phyloP scores from a whole-genome alignment of 1,140 invertebrate species.

The Mamestra configurata region DNA sequence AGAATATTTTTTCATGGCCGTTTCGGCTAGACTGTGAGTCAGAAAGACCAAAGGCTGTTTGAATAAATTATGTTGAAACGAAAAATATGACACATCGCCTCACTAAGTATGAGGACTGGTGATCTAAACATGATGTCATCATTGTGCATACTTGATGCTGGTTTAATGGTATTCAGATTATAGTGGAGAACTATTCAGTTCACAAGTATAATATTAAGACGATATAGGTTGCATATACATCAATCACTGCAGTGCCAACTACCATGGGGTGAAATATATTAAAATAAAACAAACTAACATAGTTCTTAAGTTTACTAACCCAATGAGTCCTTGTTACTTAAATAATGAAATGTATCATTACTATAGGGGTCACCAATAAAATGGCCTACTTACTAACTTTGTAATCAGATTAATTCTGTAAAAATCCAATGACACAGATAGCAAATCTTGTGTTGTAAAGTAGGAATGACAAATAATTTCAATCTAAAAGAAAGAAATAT shows the following conservation, averaged over 20 bases:
- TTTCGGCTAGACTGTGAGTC: conserved; percentile 25
- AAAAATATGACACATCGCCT: conserved; percentile 8
- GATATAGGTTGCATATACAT: too few relatives aligned
- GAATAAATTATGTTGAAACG: conserved; percentile 19
- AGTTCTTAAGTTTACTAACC: too few relatives aligned
- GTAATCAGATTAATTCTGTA: not conserved
- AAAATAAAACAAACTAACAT: too few relatives aligned
- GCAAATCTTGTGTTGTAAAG: not conserved
- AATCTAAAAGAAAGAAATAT: not conserved
- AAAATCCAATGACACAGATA: not conserved
- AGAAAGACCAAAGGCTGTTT: not conserved
- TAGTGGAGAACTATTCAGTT: not conserved
- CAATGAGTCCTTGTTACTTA: too few relatives aligned
- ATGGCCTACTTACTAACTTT: too few relatives aligned
- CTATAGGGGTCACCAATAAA: too few relatives aligned
- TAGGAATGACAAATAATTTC: not conserved
- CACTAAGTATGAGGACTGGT: not conserved
- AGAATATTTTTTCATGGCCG: not conserved
- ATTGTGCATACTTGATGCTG: not conserved
- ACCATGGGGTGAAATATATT: too few relatives aligned
- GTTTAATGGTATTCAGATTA: not conserved
- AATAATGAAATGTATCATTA: too few relatives aligned
- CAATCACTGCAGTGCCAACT: too few relatives aligned
- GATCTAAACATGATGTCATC: conserved; percentile 24
- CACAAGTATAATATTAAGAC: too few relatives aligned